Percentiles rank a stretch among this genome's conserved stretches.
These are phyloP conservation scores for Onychomys torridus DNA, from an alignment of 2,797 vertebrate species.

Conservation along the genomic window DNA sequence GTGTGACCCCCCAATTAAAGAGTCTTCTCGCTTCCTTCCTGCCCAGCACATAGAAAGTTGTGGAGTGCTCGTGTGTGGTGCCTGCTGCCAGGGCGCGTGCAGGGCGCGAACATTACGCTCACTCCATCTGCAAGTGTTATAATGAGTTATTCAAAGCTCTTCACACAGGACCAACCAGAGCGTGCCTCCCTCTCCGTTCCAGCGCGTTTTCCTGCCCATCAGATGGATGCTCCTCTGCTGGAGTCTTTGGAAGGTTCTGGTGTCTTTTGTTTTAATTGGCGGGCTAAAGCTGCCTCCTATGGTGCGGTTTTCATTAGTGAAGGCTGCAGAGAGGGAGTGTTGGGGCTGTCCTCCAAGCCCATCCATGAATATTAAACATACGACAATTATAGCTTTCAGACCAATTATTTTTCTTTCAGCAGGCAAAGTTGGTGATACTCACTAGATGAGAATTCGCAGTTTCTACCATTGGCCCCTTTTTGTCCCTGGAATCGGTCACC, in stretches of 20 bases:
- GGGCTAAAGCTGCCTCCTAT: constrained; percentile 78
- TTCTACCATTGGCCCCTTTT: constrained; percentile 75
- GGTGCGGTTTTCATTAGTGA: constrained; percentile 83
- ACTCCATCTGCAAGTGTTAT: constrained; percentile 73
- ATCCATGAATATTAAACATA: constrained; percentile 84
- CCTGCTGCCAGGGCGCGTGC: constrained; percentile 71
- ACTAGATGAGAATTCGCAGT: constrained; percentile 60
- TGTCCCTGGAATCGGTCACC: constrained; percentile 72
- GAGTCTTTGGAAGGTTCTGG: constrained; percentile 83
- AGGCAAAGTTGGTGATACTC: constrained; percentile 74
- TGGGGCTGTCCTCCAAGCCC: constrained; percentile 80
- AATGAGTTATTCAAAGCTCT: constrained; percentile 73
- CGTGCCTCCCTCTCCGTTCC: constrained; percentile 77
- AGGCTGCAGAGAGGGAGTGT: constrained; percentile 76
- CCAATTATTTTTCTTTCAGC: constrained; percentile 83
- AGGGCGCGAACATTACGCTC: constrained; percentile 14
- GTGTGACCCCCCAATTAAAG: constrained; percentile 65
- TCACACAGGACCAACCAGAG: constrained; percentile 65
- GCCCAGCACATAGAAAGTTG: constrained; percentile 68
- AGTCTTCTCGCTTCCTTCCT: constrained; percentile 48
- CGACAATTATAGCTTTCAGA: constrained; percentile 84
- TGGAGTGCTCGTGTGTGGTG: not conserved
- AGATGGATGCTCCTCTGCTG: constrained; percentile 86
- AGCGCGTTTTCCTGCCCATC: constrained; percentile 74
- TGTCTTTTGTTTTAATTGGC: constrained; percentile 84